A percentile compares a stretch with the other conserved stretches of the same genome.
Conservation (phyloP, 2,797 vertebrate genomes). For the Liparis tanakae region DNA sequence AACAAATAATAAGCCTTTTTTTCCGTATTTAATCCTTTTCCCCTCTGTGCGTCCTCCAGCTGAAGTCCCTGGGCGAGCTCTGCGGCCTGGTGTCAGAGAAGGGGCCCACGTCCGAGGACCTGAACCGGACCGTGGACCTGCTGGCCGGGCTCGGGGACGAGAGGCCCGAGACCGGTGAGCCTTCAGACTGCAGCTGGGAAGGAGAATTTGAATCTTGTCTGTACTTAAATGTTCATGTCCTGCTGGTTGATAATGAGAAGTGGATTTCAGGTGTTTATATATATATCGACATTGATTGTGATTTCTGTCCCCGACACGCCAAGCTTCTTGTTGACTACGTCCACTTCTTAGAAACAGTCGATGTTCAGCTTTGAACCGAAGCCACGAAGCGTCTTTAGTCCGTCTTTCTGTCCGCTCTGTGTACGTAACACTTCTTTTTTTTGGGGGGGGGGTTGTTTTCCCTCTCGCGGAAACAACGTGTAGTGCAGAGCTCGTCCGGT, state of each 20-base stretch:
- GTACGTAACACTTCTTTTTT: not conserved
- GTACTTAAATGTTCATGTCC: not conserved
- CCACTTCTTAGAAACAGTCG: too few relatives aligned
- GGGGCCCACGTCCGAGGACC: conserved; percentile 93
- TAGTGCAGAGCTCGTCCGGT: not conserved
- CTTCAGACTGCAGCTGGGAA: not conserved
- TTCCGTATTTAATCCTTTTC: not conserved
- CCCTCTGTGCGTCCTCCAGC: conserved; percentile 67
- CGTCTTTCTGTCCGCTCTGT: not conserved
- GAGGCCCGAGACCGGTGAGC: conserved; percentile 92
- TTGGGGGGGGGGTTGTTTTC: not conserved
- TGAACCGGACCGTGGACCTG: conserved; percentile 95
- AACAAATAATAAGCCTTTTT: not conserved
- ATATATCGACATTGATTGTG: not conserved
- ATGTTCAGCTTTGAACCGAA: too few relatives aligned
- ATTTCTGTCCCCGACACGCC: not conserved
- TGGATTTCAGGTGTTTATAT: not conserved
- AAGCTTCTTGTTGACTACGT: too few relatives aligned
- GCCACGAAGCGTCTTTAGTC: not conserved
- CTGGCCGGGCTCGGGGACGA: conserved; percentile 94
- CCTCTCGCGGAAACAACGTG: not conserved
- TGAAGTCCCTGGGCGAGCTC: conserved; percentile 93
- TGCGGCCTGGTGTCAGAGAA: conserved; percentile 94
- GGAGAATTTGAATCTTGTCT: not conserved
- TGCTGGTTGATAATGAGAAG: not conserved